Conservation (phyloP, 2,888 invertebrate genomes). For the Trachelus troglodyta region DNA sequence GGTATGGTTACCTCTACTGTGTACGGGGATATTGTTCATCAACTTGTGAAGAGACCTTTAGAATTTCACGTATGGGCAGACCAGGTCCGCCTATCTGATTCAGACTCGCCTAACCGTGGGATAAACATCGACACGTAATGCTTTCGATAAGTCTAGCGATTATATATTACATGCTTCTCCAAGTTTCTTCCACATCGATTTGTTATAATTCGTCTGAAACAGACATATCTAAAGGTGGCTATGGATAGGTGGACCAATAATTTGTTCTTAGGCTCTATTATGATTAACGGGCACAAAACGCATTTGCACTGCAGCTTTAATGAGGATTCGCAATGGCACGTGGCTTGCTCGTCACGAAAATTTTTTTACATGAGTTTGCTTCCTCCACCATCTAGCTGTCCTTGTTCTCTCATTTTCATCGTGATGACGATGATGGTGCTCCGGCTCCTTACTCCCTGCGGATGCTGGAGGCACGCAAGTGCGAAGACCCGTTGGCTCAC, state of each 20-base stretch:
- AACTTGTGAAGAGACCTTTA: background rate
- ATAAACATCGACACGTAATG: constrained; percentile 30
- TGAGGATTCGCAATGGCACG: background rate
- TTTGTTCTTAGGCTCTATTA: background rate
- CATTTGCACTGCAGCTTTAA: background rate
- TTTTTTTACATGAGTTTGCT: constrained; percentile 16
- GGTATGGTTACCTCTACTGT: background rate
- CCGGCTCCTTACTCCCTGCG: background rate
- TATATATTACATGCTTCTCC: constrained; percentile 23
- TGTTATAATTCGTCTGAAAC: background rate
- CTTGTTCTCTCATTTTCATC: background rate
- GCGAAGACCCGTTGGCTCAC: background rate
- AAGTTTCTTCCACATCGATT: no score
- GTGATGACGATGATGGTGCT: background rate
- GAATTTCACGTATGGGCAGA: background rate
- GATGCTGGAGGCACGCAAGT: background rate
- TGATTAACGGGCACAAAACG: background rate
- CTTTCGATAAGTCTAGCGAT: constrained; percentile 29
- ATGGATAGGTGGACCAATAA: background rate
- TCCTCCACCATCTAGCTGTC: background rate
- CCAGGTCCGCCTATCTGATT: background rate
- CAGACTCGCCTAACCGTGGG: constrained; percentile 11
- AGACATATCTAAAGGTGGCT: background rate
- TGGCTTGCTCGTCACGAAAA: background rate
- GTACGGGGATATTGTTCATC: background rate